Percentiles rank a stretch among this genome's conserved stretches.
These are phyloP conservation scores for Platycheirus albimanus DNA, from an alignment of 2,888 invertebrate species.

Conservation along the genomic window DNA sequence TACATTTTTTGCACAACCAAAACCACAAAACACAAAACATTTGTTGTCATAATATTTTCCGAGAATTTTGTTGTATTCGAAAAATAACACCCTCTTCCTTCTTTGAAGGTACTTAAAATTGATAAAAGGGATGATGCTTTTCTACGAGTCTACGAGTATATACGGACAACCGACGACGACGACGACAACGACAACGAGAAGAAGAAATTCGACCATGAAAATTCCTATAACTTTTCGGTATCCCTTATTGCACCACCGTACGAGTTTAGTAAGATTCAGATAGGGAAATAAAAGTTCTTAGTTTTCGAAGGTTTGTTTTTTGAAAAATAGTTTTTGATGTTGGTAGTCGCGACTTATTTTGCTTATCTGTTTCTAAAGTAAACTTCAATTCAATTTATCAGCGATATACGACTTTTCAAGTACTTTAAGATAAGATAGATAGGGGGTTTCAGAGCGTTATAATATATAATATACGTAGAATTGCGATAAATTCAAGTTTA, in stretches of 20 bases:
- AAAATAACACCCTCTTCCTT: neutral
- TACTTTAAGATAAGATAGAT: slow-evolving; percentile 70
- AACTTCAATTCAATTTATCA: slow-evolving; percentile 68
- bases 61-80: neutral
- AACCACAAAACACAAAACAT: slow-evolving; percentile 35
- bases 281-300: slow-evolving; percentile 4
- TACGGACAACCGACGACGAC: slow-evolving; percentile 8
- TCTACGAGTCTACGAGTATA: no score
- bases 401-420: slow-evolving; percentile 63
- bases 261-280: slow-evolving; percentile 26
- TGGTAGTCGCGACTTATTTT: slow-evolving; percentile 50
- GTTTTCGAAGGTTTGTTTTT: slow-evolving; percentile 4
- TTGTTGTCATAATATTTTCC: slow-evolving; percentile 45
- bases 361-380: slow-evolving; percentile 66
- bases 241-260: slow-evolving; percentile 31
- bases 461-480: no score
- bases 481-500: slow-evolving; percentile 59
- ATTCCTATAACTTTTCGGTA: slow-evolving; percentile 33
- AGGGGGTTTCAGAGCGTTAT: slow-evolving; percentile 48
- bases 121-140: slow-evolving; percentile 38
- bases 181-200: slow-evolving; percentile 15
- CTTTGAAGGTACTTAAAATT: neutral
- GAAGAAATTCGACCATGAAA: slow-evolving; percentile 51
- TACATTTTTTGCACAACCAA: slow-evolving; percentile 20
- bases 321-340: slow-evolving; percentile 25